phyloP scores from a whole-genome alignment of 35 echinoderm and acorn worm species.

The Eucidaris tribuloides region DNA sequence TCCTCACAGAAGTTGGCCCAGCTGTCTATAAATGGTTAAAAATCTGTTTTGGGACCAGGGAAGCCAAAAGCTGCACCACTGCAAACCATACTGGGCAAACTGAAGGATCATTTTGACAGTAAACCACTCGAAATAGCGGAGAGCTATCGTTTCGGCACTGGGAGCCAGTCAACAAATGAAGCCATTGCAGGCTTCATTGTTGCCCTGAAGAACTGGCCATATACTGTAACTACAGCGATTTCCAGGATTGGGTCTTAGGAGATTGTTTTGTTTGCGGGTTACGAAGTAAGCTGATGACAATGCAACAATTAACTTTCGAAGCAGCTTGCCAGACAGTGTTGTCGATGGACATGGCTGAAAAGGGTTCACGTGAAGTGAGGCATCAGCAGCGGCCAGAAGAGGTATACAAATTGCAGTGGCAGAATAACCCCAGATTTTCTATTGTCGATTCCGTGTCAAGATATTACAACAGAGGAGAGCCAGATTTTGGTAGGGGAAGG shows the following conservation, averaged over 20 bases:
- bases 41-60: slow-evolving; percentile 25
- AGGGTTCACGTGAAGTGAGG: too few species aligned
- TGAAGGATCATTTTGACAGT: slow-evolving; percentile 31
- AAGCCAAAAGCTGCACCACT: slow-evolving; percentile 34
- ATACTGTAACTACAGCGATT: slow-evolving; percentile 51
- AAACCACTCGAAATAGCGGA: slow-evolving; percentile 53
- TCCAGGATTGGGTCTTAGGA: too few species aligned
- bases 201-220: slow-evolving; percentile 40
- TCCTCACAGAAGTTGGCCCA: slow-evolving; percentile 45
- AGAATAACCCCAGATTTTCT: too few species aligned
- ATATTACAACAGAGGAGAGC: too few species aligned
- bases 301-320: too few species aligned
- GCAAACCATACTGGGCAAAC: slow-evolving; percentile 5
- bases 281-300: too few species aligned
- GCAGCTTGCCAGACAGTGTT: too few species aligned
- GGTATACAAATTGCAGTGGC: too few species aligned
- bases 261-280: too few species aligned
- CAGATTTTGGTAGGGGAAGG: slow-evolving; percentile 27
- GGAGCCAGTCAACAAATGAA: slow-evolving; percentile 25
- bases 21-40: slow-evolving; percentile 26
- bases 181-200: slow-evolving; percentile 34
- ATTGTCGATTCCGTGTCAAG: too few species aligned
- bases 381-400: too few species aligned
- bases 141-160: slow-evolving; percentile 49
- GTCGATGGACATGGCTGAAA: too few species aligned